phyloP scores from a whole-genome alignment of 2,888 invertebrate species.

The Ectemnius lituratus region DNA sequence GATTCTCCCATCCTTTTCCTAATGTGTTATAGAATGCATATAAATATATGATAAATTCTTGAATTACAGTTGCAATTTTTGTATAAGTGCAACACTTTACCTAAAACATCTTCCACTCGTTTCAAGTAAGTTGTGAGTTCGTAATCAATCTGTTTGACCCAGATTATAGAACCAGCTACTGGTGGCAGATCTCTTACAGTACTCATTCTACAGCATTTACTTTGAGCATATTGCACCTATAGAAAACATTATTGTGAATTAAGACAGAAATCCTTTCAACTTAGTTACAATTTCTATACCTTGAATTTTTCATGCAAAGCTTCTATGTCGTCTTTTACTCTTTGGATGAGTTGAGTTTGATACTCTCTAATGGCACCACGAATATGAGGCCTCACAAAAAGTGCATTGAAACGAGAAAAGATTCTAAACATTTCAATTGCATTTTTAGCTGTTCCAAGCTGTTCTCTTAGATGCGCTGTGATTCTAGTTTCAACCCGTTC shows the following conservation, averaged over 20 bases:
- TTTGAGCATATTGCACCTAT: conserved; percentile 95
- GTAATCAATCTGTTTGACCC: conserved; percentile 99
- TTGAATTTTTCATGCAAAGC: conserved; percentile 98
- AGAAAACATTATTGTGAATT: conserved; percentile 36
- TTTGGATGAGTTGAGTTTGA: conserved; percentile 98
- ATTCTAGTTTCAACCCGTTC: conserved; percentile 99
- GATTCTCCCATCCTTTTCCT: conserved; percentile 99
- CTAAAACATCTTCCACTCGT: conserved; percentile 98
- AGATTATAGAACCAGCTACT: conserved; percentile 98
- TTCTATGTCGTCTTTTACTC: conserved; percentile 99
- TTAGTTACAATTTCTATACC: conserved; percentile 78
- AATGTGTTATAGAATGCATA: neutral
- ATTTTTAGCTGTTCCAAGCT: conserved; percentile 98
- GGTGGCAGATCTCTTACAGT: conserved; percentile 96
- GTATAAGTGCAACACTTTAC: conserved; percentile 77
- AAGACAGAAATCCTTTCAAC: too few relatives aligned
- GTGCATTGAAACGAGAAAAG: conserved; percentile 97
- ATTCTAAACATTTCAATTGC: conserved; percentile 99
- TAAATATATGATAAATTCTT: neutral
- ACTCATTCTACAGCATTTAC: conserved; percentile 95
- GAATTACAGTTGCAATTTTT: neutral
- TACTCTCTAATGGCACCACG: conserved; percentile 99
- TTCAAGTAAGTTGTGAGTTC: conserved; percentile 97
- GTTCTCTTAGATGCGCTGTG: conserved; percentile 97
- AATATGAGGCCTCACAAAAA: conserved; percentile 99